Percentiles rank a stretch among this genome's conserved stretches.
These are phyloP conservation scores for Brienomyrus longianalis DNA, from an alignment of 2,113 vertebrate species.

Conservation along the genomic window DNA sequence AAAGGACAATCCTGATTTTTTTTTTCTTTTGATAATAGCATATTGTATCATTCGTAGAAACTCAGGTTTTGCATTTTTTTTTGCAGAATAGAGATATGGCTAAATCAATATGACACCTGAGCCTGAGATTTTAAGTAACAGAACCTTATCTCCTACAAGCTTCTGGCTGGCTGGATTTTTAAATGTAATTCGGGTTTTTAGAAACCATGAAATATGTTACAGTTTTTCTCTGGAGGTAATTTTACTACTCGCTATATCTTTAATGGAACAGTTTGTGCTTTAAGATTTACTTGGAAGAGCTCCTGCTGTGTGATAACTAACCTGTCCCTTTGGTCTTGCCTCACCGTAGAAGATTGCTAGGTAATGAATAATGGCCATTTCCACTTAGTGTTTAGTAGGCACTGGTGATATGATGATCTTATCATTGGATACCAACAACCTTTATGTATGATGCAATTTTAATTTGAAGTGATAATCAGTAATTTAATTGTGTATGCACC, in stretches of 20 bases:
- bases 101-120: neutral
- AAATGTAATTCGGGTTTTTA: neutral
- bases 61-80: neutral
- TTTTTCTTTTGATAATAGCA: neutral
- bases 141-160: neutral
- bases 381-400: neutral
- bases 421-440: neutral
- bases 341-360: constrained; percentile 6
- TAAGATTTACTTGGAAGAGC: constrained; percentile 42
- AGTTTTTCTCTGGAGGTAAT: constrained; percentile 40
- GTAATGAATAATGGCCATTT: neutral
- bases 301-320: constrained; percentile 31
- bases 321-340: constrained; percentile 31
- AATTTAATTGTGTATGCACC: neutral
- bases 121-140: neutral
- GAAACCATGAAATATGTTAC: neutral
- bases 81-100: neutral
- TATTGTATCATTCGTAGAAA: neutral
- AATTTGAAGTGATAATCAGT: neutral
- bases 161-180: constrained; percentile 2
- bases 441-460: neutral
- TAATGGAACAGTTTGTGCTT: constrained; percentile 50
- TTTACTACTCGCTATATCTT: constrained; percentile 45
- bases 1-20: neutral
- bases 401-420: neutral